These are phyloP conservation scores for Molorchus minor DNA, from an alignment of 2,888 invertebrate genomes.

Conservation along the genomic window DNA sequence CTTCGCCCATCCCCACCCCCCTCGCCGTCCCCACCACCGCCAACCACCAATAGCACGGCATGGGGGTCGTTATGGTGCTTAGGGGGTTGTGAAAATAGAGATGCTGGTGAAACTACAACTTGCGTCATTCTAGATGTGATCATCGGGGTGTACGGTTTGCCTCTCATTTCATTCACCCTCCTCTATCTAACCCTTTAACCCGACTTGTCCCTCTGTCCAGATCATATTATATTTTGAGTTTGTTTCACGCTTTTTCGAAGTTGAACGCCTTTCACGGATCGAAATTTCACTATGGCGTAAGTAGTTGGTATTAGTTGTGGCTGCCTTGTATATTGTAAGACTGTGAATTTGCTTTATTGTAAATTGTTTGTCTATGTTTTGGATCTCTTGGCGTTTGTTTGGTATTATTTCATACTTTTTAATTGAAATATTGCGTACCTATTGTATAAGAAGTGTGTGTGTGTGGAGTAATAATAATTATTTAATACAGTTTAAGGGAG, in stretches of 20 bases:
- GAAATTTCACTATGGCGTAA: slow-evolving; percentile 8
- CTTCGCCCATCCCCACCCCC: slow-evolving; percentile 24
- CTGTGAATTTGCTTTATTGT: too few relatives aligned
- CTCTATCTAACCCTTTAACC: slow-evolving; percentile 17
- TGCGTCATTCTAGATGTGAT: slow-evolving; percentile 52
- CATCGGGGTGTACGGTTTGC: slow-evolving; percentile 46
- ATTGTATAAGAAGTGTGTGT: too few relatives aligned
- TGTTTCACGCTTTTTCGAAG: neutral
- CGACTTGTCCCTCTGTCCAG: slow-evolving; percentile 16
- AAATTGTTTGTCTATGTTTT: too few relatives aligned
- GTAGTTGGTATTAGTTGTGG: slow-evolving; percentile 18
- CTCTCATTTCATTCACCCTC: slow-evolving; percentile 29
- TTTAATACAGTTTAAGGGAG: too few relatives aligned
- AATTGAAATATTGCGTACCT: too few relatives aligned
- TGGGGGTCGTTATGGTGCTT: slow-evolving; percentile 25
- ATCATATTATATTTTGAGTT: slow-evolving; percentile 12
- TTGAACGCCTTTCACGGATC: slow-evolving; percentile 14
- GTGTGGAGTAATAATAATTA: too few relatives aligned
- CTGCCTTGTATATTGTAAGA: neutral
- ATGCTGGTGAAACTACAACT: slow-evolving; percentile 43
- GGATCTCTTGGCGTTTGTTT: too few relatives aligned
- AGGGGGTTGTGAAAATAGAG: slow-evolving; percentile 41
- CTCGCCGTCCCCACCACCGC: slow-evolving; percentile 22
- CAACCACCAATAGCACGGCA: slow-evolving; percentile 31
- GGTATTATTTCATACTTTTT: too few relatives aligned